Conservation (phyloP, 2,113 vertebrate genomes). For the Aegithalos caudatus region DNA sequence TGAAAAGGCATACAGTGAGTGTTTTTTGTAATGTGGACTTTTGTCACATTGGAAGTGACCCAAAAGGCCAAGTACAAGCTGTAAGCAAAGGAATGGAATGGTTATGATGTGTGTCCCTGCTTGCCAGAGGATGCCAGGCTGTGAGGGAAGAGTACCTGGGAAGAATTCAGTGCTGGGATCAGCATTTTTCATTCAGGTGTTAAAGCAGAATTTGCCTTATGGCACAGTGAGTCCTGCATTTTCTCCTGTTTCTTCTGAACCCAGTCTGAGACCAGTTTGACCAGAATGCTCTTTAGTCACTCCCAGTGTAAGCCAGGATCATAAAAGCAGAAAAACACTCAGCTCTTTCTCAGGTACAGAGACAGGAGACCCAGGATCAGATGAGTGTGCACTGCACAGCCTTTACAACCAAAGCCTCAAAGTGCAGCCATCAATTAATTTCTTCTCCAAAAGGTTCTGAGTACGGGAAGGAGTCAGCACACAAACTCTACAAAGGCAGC, state of each 20-base stretch:
- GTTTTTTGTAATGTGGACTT: neutral
- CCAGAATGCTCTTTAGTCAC: neutral
- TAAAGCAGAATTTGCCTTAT: neutral
- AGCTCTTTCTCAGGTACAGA: neutral
- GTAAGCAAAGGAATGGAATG: neutral
- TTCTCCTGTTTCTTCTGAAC: neutral
- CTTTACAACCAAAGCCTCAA: neutral
- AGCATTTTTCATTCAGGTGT: neutral
- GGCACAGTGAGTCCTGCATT: neutral
- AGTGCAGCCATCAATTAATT: rapidly evolving
- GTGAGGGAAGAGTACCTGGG: neutral
- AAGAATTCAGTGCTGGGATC: rapidly evolving
- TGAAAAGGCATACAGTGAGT: neutral
- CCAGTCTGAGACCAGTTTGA: neutral
- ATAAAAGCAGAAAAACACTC: neutral
- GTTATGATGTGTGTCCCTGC: neutral
- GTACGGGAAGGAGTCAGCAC: neutral
- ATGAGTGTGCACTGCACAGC: neutral
- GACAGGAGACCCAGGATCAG: neutral
- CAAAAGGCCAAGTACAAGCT: neutral
- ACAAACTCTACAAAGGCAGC: neutral
- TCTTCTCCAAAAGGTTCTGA: neutral
- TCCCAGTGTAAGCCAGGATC: neutral
- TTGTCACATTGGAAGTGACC: neutral
- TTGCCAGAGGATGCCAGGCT: neutral